phyloP scores from a whole-genome alignment of 2,888 invertebrate genomes.

The Hydriomena furcata region DNA sequence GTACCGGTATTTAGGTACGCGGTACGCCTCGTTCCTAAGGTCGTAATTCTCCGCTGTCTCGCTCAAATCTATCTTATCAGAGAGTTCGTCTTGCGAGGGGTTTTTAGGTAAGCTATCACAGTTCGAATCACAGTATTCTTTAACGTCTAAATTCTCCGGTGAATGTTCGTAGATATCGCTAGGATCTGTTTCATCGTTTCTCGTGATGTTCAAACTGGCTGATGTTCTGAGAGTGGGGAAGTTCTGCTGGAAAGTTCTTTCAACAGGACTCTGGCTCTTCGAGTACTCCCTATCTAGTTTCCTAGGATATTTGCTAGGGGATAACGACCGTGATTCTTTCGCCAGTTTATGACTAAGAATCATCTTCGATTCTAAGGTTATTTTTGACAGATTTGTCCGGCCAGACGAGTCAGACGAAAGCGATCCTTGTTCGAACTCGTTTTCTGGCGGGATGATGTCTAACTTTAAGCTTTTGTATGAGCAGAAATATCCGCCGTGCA shows the following conservation, averaged over 20 bases:
- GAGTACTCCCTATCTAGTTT: conserved; percentile 70
- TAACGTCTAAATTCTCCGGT: conserved; percentile 68
- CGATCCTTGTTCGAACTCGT: conserved; percentile 70
- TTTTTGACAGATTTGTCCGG: conserved; percentile 63
- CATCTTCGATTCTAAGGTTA: conserved; percentile 62
- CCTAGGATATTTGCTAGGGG: conserved; percentile 63
- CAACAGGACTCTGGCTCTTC: conserved; percentile 76
- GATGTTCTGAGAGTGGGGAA: conserved; percentile 62
- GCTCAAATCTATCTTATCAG: conserved; percentile 68
- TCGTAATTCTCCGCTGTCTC: conserved; percentile 78
- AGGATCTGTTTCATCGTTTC: conserved; percentile 53
- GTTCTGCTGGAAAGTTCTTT: conserved; percentile 68
- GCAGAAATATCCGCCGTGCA: conserved; percentile 94
- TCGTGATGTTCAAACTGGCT: conserved; percentile 61
- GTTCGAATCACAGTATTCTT: conserved; percentile 57
- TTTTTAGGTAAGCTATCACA: conserved; percentile 59
- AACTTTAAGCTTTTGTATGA: conserved; percentile 81
- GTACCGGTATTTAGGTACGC: conserved; percentile 71
- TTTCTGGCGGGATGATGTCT: conserved; percentile 74
- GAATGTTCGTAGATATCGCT: conserved; percentile 74
- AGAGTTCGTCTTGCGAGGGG: conserved; percentile 60
- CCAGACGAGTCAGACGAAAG: conserved; percentile 72
- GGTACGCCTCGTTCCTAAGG: conserved; percentile 63
- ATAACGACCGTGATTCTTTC: conserved; percentile 70
- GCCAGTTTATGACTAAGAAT: conserved; percentile 53